Evolutionary conservation across 2,797 vertebrate species (phyloP).

Genomic region (Gila robusta): DNA sequence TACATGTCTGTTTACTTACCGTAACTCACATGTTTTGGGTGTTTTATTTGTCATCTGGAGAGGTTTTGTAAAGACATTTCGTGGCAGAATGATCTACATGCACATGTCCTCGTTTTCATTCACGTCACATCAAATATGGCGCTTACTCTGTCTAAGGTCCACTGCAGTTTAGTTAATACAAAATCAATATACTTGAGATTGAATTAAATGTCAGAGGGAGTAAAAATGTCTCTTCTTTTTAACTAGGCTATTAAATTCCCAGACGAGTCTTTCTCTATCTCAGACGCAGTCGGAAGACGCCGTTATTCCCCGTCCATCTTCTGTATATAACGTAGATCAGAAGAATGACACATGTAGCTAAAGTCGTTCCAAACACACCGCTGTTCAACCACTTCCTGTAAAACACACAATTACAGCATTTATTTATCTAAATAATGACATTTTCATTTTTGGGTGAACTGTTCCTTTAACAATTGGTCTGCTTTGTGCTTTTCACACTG

Average conservation of each 20-base stretch:
- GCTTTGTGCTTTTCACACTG: neutral
- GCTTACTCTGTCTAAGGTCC: neutral
- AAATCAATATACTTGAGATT: neutral
- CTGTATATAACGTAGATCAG: conserved; percentile 33
- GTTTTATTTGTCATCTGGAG: neutral
- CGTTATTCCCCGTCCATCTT: conserved; percentile 32
- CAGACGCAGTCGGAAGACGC: neutral
- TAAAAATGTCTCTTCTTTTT: conserved; percentile 1
- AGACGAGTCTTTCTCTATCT: neutral
- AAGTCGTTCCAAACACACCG: conserved; percentile 24
- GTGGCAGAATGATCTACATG: neutral
- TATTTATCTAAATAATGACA: neutral
- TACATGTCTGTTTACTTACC: neutral
- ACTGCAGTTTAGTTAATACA: neutral
- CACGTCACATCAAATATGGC: neutral
- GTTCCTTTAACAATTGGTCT: too few relatives aligned
- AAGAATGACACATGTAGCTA: conserved; percentile 3
- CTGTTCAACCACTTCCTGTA: conserved; percentile 32
- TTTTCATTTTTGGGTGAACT: neutral
- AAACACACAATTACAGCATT: conserved; percentile 22
- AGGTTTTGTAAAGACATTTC: neutral
- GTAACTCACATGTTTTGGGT: neutral
- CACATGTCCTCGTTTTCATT: neutral
- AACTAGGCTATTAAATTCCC: neutral
- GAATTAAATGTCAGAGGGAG: neutral